Percentiles rank a stretch among this genome's conserved stretches.
phyloP scores from a whole-genome alignment of 2,797 vertebrate species.

The Oreochromis mossambicus region DNA sequence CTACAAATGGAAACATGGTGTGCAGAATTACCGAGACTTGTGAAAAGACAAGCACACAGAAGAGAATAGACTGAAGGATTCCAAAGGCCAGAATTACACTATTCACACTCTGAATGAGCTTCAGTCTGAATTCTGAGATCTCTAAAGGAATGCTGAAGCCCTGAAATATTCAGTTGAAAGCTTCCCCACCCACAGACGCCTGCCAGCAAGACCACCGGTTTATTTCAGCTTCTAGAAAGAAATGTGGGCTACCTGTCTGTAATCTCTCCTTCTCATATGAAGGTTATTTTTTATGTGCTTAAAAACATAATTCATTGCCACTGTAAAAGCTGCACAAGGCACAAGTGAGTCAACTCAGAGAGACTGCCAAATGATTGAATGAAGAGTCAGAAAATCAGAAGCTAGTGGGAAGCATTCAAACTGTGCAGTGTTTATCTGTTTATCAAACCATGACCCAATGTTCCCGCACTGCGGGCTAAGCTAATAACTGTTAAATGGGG shows the following conservation, averaged over 20 bases:
- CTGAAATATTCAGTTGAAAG: conserved; percentile 37
- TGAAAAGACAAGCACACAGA: conserved; percentile 20
- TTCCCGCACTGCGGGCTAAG: background rate
- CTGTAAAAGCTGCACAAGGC: background rate
- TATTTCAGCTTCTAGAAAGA: conserved; percentile 23
- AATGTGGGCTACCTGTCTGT: background rate
- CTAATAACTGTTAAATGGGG: background rate
- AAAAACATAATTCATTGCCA: background rate
- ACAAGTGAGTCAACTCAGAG: background rate
- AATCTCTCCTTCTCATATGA: background rate
- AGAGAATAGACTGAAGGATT: conserved; percentile 25
- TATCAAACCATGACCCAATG: conserved; percentile 13
- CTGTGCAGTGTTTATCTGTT: conserved; percentile 23
- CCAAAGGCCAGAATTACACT: conserved; percentile 31
- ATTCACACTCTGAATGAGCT: conserved; percentile 46
- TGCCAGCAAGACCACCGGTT: conserved; percentile 18
- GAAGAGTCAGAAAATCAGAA: conserved; percentile 37
- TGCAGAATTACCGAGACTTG: conserved; percentile 27
- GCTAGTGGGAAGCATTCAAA: conserved; percentile 26
- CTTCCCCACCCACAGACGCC: conserved; percentile 19
- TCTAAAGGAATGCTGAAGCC: conserved; percentile 33
- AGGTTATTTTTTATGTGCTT: background rate
- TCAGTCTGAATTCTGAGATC: conserved; percentile 21
- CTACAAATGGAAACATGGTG: conserved; percentile 15
- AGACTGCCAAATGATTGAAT: conserved; percentile 19